Conservation (phyloP, 1,140 invertebrate species). For the Schlechtendalia chinensis region DNA sequence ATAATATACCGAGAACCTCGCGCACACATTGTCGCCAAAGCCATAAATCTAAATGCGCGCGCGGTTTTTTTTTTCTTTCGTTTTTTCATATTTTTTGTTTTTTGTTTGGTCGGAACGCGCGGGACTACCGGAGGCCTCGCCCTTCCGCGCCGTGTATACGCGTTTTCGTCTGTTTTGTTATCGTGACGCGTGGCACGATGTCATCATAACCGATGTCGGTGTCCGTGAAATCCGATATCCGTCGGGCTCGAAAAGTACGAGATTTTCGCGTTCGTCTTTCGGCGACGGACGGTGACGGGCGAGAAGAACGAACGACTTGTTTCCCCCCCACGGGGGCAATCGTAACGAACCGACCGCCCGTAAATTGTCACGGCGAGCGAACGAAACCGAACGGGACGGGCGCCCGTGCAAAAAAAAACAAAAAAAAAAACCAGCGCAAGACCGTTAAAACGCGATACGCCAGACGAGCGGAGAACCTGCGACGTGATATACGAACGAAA, state of each 20-base stretch:
- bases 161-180: not conserved
- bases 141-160: too few relatives aligned
- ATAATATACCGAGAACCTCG: too few relatives aligned
- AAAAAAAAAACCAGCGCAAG: not conserved
- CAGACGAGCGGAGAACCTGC: too few relatives aligned
- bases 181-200: too few relatives aligned
- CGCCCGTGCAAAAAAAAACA: not conserved
- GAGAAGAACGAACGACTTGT: too few relatives aligned
- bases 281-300: too few relatives aligned
- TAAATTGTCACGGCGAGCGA: not conserved
- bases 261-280: constrained; percentile 8
- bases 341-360: not conserved
- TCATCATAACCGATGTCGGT: too few relatives aligned
- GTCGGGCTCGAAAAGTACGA: constrained; percentile 7
- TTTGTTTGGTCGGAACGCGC: too few relatives aligned
- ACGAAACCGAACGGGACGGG: not conserved
- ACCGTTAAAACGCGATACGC: too few relatives aligned
- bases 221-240: constrained; percentile 28
- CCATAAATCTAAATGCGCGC: constrained; percentile 11
- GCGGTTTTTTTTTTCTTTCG: not conserved
- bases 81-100: too few relatives aligned
- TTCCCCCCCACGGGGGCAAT: not conserved
- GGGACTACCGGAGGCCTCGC: too few relatives aligned
- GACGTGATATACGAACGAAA: not conserved
- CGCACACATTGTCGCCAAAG: constrained; percentile 7